Evolutionary conservation across 2,888 invertebrate species (phyloP).

Genomic region (Balanococcus diminutus): DNA sequence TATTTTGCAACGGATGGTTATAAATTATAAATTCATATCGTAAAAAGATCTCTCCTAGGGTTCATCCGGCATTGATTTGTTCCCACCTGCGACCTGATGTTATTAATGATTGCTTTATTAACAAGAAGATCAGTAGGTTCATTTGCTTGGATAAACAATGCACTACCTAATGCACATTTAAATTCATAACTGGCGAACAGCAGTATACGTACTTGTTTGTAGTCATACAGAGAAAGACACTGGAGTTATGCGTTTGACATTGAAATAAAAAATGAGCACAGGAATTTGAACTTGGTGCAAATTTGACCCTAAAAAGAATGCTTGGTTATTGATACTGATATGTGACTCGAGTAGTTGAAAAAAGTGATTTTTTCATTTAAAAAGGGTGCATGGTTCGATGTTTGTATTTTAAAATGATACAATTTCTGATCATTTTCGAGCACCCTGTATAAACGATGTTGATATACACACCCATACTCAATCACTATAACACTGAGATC

Average conservation of each 20-base stretch:
- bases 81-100: background rate
- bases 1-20: background rate
- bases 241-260: background rate
- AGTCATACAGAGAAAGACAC: too few relatives aligned
- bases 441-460: too few relatives aligned
- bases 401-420: too few relatives aligned
- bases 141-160: background rate
- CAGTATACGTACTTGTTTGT: too few relatives aligned
- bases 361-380: too few relatives aligned
- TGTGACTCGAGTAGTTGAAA: too few relatives aligned
- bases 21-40: background rate
- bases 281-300: background rate
- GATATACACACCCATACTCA: too few relatives aligned
- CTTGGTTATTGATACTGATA: too few relatives aligned
- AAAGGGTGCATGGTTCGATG: too few relatives aligned
- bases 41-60: background rate
- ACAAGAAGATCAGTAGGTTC: background rate
- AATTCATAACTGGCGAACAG: background rate
- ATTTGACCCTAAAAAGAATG: background rate
- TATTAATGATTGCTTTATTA: background rate
- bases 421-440: too few relatives aligned
- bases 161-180: background rate
- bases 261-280: background rate
- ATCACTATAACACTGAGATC: too few relatives aligned
- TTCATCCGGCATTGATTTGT: background rate